phyloP scores from a whole-genome alignment of 2,113 vertebrate species.

The Eulemur macaco region DNA sequence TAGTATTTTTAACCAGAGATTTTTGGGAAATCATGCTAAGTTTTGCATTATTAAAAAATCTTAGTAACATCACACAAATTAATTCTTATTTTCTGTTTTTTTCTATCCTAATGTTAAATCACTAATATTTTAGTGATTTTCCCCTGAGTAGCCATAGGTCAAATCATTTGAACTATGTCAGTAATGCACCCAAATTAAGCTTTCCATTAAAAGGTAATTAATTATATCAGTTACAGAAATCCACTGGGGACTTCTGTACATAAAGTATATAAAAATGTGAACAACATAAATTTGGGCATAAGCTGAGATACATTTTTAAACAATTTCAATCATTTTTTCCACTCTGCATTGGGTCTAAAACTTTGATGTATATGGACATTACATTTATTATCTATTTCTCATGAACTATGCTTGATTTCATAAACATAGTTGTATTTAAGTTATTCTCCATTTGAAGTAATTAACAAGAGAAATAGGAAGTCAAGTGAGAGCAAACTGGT shows the following conservation, averaged over 20 bases:
- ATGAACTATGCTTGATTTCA: not conserved
- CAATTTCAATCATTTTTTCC: not conserved
- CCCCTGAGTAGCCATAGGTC: not conserved
- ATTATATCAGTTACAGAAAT: not conserved
- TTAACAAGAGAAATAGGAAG: not conserved
- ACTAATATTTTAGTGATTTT: not conserved
- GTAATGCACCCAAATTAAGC: not conserved
- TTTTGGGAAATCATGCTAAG: not conserved
- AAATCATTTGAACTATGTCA: slow-evolving; percentile 34
- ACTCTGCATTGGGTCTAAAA: not conserved
- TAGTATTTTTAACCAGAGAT: not conserved
- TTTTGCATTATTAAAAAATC: not conserved
- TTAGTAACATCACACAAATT: not conserved
- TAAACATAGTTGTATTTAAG: not conserved
- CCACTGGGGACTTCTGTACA: not conserved
- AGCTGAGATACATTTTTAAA: not conserved
- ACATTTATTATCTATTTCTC: slow-evolving; percentile 9
- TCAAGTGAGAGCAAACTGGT: not conserved
- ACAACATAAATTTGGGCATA: not conserved
- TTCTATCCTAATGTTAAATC: not conserved
- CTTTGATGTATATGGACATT: not conserved
- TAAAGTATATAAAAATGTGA: not conserved
- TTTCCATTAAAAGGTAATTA: not conserved
- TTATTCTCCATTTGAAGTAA: not conserved
- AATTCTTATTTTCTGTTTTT: not conserved